Evolutionary conservation across 2,888 invertebrate genomes (phyloP).

Genomic region (Augochlorella aurata): DNA sequence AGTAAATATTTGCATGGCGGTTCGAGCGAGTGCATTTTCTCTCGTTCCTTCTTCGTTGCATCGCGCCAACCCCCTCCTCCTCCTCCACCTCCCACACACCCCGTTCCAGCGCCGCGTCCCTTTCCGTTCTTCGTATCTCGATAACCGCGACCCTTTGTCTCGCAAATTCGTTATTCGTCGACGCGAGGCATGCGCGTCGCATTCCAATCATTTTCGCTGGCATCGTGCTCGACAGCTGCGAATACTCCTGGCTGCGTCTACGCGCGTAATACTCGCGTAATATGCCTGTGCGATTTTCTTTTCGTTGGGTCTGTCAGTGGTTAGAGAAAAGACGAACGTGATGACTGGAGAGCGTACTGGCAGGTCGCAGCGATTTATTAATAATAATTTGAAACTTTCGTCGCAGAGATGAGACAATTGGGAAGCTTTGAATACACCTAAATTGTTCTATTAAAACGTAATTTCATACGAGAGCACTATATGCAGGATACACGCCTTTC

Average conservation of each 20-base stretch:
- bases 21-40: conserved; percentile 56
- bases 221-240: conserved; percentile 25
- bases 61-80: neutral
- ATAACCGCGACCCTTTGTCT: conserved; percentile 45
- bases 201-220: conserved; percentile 28
- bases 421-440: too few relatives aligned
- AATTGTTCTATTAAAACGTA: too few relatives aligned
- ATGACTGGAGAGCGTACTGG: too few relatives aligned
- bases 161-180: conserved; percentile 44
- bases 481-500: too few relatives aligned
- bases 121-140: conserved; percentile 35
- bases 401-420: too few relatives aligned
- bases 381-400: too few relatives aligned
- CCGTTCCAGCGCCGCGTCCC: conserved; percentile 15
- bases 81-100: neutral
- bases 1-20: conserved; percentile 69
- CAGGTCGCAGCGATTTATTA: too few relatives aligned
- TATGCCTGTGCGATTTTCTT: too few relatives aligned
- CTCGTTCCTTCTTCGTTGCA: conserved; percentile 21
- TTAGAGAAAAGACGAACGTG: too few relatives aligned
- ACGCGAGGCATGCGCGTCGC: conserved; percentile 15
- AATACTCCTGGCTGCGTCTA: conserved; percentile 2
- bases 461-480: too few relatives aligned
- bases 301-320: too few relatives aligned
- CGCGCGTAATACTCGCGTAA: neutral